Conservation (phyloP, 1,140 invertebrate species). For the Onthophagus taurus region DNA sequence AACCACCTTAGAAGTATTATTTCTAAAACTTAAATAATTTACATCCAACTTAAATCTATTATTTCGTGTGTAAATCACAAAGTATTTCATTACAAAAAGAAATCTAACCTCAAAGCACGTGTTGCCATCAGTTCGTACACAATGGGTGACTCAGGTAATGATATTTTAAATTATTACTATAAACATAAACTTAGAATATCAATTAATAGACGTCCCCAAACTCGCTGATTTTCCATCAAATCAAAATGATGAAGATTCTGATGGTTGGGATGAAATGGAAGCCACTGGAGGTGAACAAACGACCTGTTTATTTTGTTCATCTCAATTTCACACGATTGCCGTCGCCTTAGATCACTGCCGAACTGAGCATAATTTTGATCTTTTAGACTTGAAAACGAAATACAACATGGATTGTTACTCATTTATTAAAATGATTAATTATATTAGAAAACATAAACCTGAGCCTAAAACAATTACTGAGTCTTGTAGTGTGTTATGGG, state of each 20-base stretch:
- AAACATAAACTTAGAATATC: neutral
- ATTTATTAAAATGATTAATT: conserved; percentile 85
- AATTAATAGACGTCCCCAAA: neutral
- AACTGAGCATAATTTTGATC: conserved; percentile 57
- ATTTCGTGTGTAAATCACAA: too few species aligned
- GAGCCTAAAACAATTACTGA: conserved; percentile 46
- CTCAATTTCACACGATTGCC: conserved; percentile 42
- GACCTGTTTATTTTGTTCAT: conserved; percentile 49
- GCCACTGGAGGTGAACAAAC: conserved; percentile 34
- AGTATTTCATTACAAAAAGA: too few species aligned
- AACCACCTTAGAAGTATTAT: too few species aligned
- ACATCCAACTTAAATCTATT: too few species aligned
- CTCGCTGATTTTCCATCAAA: neutral
- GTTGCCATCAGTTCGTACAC: neutral
- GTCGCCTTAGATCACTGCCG: conserved; percentile 48
- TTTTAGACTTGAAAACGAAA: conserved; percentile 54
- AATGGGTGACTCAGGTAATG: neutral
- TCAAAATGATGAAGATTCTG: conserved; percentile 33
- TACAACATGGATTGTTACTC: conserved; percentile 73
- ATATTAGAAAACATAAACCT: conserved; percentile 57
- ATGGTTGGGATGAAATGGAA: conserved; percentile 39
- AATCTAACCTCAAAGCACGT: neutral
- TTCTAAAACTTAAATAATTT: too few species aligned
- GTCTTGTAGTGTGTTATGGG: conserved; percentile 49
- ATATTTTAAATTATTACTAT: neutral